Conservation (phyloP, 2,797 vertebrate species). For the Smutsia gigantea region DNA sequence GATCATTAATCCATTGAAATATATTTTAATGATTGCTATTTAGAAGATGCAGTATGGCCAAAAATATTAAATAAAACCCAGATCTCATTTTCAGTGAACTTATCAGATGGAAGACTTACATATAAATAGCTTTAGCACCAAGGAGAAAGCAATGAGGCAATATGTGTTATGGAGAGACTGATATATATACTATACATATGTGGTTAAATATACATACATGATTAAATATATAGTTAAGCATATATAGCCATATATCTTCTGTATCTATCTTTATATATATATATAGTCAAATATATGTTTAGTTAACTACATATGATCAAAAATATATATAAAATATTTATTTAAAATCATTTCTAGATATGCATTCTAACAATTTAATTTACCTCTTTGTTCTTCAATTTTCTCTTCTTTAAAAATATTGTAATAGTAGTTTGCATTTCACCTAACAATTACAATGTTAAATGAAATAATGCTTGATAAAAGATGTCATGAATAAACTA, state of each 20-base stretch:
- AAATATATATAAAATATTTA: not conserved
- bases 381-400: not conserved
- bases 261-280: not conserved
- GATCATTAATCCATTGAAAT: constrained; percentile 34
- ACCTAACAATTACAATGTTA: not conserved
- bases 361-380: not conserved
- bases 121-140: not conserved
- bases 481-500: not conserved
- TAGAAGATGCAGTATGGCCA: not conserved
- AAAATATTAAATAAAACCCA: not conserved
- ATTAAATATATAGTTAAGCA: not conserved
- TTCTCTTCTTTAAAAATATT: not conserved
- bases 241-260: not conserved
- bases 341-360: constrained; percentile 36
- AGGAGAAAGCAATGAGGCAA: not conserved
- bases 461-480: not conserved
- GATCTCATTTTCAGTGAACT: not conserved
- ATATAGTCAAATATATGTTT: not conserved
- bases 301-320: not conserved
- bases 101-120: not conserved
- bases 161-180: not conserved
- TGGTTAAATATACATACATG: not conserved
- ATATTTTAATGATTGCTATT: not conserved
- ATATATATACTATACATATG: not conserved
- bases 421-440: not conserved